phyloP scores from a whole-genome alignment of 2,888 invertebrate species.

The Eristalis tenax region DNA sequence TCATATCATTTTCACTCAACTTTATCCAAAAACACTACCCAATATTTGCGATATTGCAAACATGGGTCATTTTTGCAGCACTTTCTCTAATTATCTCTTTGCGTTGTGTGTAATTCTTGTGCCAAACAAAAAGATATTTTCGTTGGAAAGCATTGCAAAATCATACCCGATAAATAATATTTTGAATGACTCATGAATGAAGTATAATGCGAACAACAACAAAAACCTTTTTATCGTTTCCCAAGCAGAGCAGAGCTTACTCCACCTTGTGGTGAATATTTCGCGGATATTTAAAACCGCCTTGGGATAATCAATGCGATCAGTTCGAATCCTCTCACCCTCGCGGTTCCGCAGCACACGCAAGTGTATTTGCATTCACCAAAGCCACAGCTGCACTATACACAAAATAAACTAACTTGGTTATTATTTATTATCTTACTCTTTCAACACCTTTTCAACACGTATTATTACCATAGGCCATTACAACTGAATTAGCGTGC shows the following conservation, averaged over 20 bases:
- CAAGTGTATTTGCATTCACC: slow-evolving; percentile 9
- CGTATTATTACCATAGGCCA: slow-evolving; percentile 71
- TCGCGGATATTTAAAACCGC: neutral
- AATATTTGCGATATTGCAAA: no score
- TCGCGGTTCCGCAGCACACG: slow-evolving; percentile 57
- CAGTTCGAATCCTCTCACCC: slow-evolving; percentile 35
- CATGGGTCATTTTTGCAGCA: no score
- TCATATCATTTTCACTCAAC: no score
- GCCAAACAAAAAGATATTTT: no score
- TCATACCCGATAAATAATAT: no score
- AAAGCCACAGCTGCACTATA: slow-evolving; percentile 8
- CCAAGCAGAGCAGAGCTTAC: neutral
- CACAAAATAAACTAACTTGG: slow-evolving; percentile 51
- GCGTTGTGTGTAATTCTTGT: no score
- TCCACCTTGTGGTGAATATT: neutral
- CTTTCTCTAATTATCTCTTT: no score
- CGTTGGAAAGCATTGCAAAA: no score
- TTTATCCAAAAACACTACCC: no score
- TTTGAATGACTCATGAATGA: no score
- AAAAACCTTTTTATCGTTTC: neutral
- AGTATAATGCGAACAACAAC: no score
- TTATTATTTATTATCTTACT: slow-evolving; percentile 69
- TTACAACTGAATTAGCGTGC: slow-evolving; percentile 72
- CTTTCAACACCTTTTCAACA: slow-evolving; percentile 72
- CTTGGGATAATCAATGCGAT: neutral